These are phyloP conservation scores for Austrofundulus limnaeus DNA, from an alignment of 2,113 vertebrate genomes.

Conservation along the genomic window DNA sequence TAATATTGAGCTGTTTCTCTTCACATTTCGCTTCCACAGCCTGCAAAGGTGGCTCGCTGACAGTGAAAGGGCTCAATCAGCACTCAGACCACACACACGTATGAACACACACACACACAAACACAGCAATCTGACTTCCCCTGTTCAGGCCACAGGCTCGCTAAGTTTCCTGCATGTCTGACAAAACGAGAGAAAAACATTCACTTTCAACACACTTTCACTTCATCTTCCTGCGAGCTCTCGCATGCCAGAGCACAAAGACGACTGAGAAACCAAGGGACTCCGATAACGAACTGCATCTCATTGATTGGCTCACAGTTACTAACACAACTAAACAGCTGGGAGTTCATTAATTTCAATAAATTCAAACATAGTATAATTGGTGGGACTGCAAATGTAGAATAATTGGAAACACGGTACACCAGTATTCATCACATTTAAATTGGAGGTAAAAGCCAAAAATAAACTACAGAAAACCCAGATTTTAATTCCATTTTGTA, in stretches of 20 bases:
- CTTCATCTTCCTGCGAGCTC: constrained; percentile 67
- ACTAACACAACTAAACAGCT: not conserved
- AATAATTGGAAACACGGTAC: not conserved
- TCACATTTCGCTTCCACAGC: constrained; percentile 44
- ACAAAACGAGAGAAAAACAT: constrained; percentile 61
- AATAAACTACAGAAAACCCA: not conserved
- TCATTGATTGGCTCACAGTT: not conserved
- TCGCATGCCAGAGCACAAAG: constrained; percentile 12
- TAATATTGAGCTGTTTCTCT: constrained; percentile 34
- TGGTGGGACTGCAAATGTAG: not conserved
- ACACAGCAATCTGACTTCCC: constrained; percentile 69
- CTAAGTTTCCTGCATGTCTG: constrained; percentile 66
- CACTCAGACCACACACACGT: constrained; percentile 57
- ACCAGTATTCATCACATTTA: not conserved
- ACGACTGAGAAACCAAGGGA: not conserved
- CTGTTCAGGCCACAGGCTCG: constrained; percentile 61
- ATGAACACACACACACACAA: constrained; percentile 35
- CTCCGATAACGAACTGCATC: constrained; percentile 6
- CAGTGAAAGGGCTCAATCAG: constrained; percentile 62
- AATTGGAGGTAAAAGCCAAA: not conserved
- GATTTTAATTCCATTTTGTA: not conserved
- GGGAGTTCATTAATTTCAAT: not conserved
- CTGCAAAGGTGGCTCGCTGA: constrained; percentile 38
- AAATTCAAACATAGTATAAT: not conserved
- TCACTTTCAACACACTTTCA: constrained; percentile 82